These are phyloP conservation scores for Panthera leo DNA, from an alignment of 2,113 vertebrate species.

Conservation along the genomic window DNA sequence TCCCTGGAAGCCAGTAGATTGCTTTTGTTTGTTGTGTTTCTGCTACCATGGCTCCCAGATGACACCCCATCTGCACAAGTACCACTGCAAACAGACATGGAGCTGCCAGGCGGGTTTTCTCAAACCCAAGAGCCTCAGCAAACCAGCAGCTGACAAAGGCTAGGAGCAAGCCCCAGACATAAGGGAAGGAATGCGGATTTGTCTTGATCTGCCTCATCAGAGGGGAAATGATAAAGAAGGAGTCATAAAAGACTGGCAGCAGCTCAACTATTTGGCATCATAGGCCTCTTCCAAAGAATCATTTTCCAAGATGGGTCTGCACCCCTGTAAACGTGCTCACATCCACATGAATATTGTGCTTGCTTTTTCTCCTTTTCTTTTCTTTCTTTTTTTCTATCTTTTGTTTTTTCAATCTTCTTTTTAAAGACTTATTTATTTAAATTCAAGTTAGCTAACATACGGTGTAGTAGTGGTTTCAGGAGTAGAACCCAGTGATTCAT, in stretches of 20 bases:
- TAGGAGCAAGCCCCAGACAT: conserved; percentile 41
- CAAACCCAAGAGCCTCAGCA: conserved; percentile 51
- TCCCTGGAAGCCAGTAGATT: conserved; percentile 37
- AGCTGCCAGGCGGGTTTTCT: conserved; percentile 65
- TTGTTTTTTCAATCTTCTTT: neutral
- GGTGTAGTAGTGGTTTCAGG: too few species aligned
- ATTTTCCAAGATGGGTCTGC: conserved; percentile 38
- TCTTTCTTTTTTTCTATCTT: neutral
- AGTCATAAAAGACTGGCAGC: conserved; percentile 67
- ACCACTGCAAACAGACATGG: conserved; percentile 13
- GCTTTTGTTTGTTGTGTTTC: conserved; percentile 79
- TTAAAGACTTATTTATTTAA: neutral
- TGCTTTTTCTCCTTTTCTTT: neutral
- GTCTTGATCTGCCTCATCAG: conserved; percentile 70
- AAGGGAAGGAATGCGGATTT: conserved; percentile 73
- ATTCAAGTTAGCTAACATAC: too few species aligned
- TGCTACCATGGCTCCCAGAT: conserved; percentile 69
- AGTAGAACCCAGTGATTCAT: too few species aligned
- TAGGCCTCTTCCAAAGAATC: conserved; percentile 45
- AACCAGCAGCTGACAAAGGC: conserved; percentile 62
- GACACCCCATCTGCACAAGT: conserved; percentile 62
- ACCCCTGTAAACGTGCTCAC: neutral
- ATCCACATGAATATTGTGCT: neutral
- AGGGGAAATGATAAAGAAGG: conserved; percentile 71
- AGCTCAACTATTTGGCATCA: conserved; percentile 70